These are phyloP conservation scores for Suillia variegata DNA, from an alignment of 2,888 invertebrate genomes.

Conservation along the genomic window DNA sequence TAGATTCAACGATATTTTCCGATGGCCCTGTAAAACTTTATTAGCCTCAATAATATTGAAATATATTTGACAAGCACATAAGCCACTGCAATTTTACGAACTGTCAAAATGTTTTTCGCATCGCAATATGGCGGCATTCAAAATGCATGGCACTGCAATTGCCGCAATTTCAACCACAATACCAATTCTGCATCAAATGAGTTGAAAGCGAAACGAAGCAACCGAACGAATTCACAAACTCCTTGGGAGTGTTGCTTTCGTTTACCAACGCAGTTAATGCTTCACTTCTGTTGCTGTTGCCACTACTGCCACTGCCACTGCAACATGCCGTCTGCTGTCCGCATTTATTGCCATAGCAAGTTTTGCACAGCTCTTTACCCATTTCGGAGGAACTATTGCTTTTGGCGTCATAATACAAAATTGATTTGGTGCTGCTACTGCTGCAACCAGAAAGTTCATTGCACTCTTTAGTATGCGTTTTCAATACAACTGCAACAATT, in stretches of 20 bases:
- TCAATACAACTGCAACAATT: too few species aligned
- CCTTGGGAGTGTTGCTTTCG: too few species aligned
- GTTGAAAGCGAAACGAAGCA: conserved; percentile 5
- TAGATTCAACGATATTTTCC: too few species aligned
- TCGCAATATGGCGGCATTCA: conserved; percentile 1
- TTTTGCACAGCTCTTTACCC: conserved; percentile 25
- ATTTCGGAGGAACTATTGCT: conserved; percentile 15
- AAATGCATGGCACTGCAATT: too few species aligned
- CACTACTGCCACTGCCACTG: conserved; percentile 23
- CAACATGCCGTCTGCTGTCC: conserved; percentile 28
- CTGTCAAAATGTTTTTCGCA: too few species aligned
- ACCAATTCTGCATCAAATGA: conserved; percentile 8
- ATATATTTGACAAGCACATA: too few species aligned
- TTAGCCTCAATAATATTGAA: too few species aligned
- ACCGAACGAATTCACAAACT: too few species aligned
- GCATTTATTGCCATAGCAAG: conserved; percentile 28
- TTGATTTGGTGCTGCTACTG: not conserved
- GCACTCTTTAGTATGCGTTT: too few species aligned
- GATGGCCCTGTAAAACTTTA: too few species aligned
- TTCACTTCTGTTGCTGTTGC: conserved; percentile 2
- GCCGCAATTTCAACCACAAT: too few species aligned
- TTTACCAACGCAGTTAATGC: conserved; percentile 2
- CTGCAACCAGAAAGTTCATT: not conserved
- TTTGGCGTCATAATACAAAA: conserved; percentile 1
- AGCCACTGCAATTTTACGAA: too few species aligned